phyloP scores from a whole-genome alignment of 64 coral and sea anemone species.

The Pocillopora verrucosa region DNA sequence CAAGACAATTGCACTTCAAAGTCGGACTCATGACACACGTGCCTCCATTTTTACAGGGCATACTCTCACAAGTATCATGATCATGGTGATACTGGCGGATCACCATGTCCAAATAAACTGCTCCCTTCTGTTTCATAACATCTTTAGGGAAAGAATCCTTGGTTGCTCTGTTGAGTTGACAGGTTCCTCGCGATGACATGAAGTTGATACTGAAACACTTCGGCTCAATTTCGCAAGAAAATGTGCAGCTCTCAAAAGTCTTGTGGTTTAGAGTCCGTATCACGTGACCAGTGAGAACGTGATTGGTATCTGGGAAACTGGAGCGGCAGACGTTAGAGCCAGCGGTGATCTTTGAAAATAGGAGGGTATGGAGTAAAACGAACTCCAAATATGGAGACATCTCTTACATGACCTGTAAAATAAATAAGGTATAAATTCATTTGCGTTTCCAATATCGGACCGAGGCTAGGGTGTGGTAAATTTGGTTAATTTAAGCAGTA shows the following conservation, averaged over 20 bases:
- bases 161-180: conserved; percentile 12
- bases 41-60: conserved; percentile 46
- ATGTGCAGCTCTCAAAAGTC: conserved; percentile 25
- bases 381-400: conserved; percentile 3
- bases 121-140: conserved; percentile 7
- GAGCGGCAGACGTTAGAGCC: neutral
- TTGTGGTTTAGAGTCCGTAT: conserved; percentile 5
- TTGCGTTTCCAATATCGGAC: too few relatives aligned
- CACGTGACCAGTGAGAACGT: conserved; percentile 9
- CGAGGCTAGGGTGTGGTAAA: too few relatives aligned
- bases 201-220: conserved; percentile 33
- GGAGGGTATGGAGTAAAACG: neutral
- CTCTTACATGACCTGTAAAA: neutral
- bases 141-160: neutral
- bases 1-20: neutral
- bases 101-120: conserved; percentile 9
- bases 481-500: too few relatives aligned
- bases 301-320: neutral
- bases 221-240: conserved; percentile 22
- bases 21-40: neutral
- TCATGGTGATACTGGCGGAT: neutral
- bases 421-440: neutral
- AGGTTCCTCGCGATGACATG: neutral
- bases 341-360: neutral
- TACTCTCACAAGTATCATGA: neutral